phyloP scores from a whole-genome alignment of 2,888 invertebrate genomes.

The Plutella xylostella region DNA sequence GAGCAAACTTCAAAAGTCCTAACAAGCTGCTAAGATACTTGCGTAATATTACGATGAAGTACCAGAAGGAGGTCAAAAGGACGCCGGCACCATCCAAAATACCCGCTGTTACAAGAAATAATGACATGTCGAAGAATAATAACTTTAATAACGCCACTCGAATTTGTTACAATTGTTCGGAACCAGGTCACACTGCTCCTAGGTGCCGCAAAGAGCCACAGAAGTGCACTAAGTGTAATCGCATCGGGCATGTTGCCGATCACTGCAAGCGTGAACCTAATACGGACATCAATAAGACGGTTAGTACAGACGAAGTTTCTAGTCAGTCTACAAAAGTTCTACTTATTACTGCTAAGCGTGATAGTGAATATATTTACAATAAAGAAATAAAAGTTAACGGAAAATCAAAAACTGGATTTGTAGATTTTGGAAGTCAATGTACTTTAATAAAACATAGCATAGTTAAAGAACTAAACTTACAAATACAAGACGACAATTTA shows the following conservation, averaged over 20 bases:
- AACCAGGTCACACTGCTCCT: slow-evolving; percentile 1
- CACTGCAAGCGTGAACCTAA: no score
- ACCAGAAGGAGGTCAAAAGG: neutral
- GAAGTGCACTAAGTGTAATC: slow-evolving; percentile 1
- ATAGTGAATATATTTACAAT: neutral
- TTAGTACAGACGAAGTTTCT: neutral
- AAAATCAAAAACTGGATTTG: neutral
- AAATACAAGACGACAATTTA: neutral
- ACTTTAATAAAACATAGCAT: neutral
- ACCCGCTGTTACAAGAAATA: no score
- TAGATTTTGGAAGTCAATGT: slow-evolving; percentile 1
- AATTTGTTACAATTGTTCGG: slow-evolving; percentile 3
- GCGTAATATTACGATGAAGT: neutral
- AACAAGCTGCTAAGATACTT: neutral
- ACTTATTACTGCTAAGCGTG: neutral
- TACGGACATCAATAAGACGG: no score
- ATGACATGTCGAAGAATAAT: no score
- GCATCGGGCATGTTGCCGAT: neutral
- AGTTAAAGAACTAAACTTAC: neutral
- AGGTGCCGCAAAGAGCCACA: neutral
- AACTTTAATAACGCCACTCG: neutral
- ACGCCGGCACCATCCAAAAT: neutral
- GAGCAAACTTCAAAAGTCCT: neutral
- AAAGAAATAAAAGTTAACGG: neutral
- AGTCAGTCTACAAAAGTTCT: neutral